Evolutionary conservation across 2,797 vertebrate genomes (phyloP), one percentile per base, ranked within the genome.

Genomic region (Graptemys geographica): DNA sequence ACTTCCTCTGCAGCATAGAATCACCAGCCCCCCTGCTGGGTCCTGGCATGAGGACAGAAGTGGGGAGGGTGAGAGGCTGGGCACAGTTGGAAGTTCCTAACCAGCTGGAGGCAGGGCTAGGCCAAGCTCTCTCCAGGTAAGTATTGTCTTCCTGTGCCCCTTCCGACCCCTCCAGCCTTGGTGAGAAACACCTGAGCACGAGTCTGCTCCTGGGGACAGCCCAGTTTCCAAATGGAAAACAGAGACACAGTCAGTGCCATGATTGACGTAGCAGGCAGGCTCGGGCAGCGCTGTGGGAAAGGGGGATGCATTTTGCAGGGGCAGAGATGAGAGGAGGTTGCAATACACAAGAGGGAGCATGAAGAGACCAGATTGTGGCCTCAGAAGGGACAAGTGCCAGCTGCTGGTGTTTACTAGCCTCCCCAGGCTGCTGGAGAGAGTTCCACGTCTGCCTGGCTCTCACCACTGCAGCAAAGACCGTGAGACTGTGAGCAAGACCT

Each of bases 51-150:
- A 76, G 72, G 5, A 13, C 3, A 27, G 72, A 44, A 27, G 41
- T 27, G 41, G 23, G 25, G 21, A 44, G 23, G 21, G 69, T 6
- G 21, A 25, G 37, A 23, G 21, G 69, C 19, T 11, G 21, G 41
- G 19, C 21, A 74, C 3, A 25, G n/a, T 16, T 33, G 69, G 19
- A 74, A 41, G 21, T 37, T 23, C 19, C n/a, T 74, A 41, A 37
- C 19, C n/a, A 41, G 37, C 11, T 44, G 37, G 69, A 12, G 11
- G 41, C 21, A 1, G 1, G 1, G 16, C 3, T 11, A 31, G 76
- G 47, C 44, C 72, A 23, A 25, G 37, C 23, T 76, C 41, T 3
- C 72, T 13, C 11, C 72, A 76, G 41, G 19, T 5, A 41, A 37
- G 72, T 27, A 28, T 16, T 11, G 74, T 44, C 41, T 27, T 44